Evolutionary conservation across 2,113 vertebrate species (phyloP).

Genomic region (Chinchilla lanigera): DNA sequence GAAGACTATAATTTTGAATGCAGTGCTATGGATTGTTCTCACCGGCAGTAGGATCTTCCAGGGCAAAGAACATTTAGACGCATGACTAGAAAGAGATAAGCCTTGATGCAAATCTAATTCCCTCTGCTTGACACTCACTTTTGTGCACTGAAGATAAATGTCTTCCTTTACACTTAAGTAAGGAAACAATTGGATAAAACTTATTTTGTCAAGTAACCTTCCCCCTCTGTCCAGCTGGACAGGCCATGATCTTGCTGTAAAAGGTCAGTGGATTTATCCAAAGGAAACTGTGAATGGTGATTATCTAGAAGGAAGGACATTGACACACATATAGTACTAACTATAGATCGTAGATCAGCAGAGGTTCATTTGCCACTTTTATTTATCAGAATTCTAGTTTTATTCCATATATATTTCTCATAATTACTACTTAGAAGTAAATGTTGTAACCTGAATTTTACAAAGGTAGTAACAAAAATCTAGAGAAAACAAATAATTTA

Average conservation of each 20-base stretch:
- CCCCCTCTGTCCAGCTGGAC: not conserved
- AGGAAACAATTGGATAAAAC: not conserved
- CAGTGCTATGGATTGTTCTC: not conserved
- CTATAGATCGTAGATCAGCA: not conserved
- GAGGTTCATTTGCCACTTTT: not conserved
- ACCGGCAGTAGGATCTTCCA: not conserved
- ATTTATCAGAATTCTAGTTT: not conserved
- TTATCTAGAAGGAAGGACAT: not conserved
- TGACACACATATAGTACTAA: not conserved
- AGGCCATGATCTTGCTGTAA: not conserved
- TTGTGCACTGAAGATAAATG: not conserved
- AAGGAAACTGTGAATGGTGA: not conserved
- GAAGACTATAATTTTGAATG: constrained; percentile 45
- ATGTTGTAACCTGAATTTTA: not conserved
- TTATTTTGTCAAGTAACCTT: not conserved
- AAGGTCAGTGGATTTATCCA: not conserved
- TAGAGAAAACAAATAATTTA: not conserved
- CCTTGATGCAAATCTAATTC: not conserved
- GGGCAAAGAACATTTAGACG: not conserved
- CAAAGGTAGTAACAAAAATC: not conserved
- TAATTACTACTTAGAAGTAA: not conserved
- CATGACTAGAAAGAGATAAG: not conserved
- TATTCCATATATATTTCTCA: not conserved
- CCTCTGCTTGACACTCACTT: not conserved
- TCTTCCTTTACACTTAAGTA: not conserved